Conservation (phyloP, 2,113 vertebrate species). For the Lethenteron reissneri region DNA sequence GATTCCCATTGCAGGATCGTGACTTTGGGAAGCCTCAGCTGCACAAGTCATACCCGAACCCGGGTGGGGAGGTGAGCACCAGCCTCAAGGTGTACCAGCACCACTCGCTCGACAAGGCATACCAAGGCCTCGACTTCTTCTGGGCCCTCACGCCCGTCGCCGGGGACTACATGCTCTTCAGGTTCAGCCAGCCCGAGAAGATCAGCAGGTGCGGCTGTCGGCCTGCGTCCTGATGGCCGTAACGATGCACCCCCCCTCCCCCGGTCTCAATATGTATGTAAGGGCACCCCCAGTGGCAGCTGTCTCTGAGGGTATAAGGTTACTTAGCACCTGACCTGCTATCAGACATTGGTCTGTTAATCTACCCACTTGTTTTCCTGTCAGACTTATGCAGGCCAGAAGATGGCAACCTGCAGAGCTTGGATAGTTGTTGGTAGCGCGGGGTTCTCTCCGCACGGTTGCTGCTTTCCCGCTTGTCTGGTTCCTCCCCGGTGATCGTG, state of each 20-base stretch:
- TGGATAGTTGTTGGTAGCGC: no score
- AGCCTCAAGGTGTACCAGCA: conserved; percentile 95
- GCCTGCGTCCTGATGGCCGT: background rate
- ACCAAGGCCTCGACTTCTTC: conserved; percentile 92
- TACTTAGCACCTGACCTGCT: no score
- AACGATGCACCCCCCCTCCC: background rate
- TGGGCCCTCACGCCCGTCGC: conserved; percentile 76
- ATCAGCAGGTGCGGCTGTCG: conserved; percentile 42
- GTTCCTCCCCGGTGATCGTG: no score
- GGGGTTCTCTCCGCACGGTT: no score
- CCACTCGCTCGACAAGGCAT: conserved; percentile 81
- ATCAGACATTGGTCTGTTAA: no score
- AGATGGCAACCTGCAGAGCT: no score
- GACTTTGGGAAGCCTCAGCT: conserved; percentile 94
- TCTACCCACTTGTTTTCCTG: no score
- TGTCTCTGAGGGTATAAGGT: no score
- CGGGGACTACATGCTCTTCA: conserved; percentile 79
- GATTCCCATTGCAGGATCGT: conserved; percentile 47
- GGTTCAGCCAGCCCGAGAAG: conserved; percentile 76
- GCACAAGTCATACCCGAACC: conserved; percentile 91
- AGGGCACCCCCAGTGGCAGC: no score
- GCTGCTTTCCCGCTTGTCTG: no score
- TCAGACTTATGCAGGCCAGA: no score
- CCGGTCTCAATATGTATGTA: background rate
- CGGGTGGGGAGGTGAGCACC: conserved; percentile 81